These are phyloP conservation scores for Limenitis camilla DNA, from an alignment of 2,888 invertebrate species.

Conservation along the genomic window DNA sequence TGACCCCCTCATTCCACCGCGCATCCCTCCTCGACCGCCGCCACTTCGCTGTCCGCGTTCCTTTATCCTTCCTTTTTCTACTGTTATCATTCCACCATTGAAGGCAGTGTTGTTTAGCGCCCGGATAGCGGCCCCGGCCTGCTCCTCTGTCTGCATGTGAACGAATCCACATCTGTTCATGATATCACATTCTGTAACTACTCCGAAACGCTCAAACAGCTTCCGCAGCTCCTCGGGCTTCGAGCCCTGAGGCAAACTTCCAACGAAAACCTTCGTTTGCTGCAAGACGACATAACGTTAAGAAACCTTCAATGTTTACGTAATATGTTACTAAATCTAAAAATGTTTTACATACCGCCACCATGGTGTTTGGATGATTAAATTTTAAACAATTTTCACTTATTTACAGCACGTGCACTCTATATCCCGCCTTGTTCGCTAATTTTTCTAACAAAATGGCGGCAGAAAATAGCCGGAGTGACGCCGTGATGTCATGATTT, in stretches of 20 bases:
- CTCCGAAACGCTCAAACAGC: conserved; percentile 89
- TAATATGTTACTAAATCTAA: conserved; percentile 15
- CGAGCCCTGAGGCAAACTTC: conserved; percentile 90
- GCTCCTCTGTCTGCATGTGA: conserved; percentile 88
- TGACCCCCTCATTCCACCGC: conserved; percentile 60
- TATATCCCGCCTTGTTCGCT: conserved; percentile 8
- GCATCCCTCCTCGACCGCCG: conserved; percentile 58
- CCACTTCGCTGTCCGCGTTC: conserved; percentile 76
- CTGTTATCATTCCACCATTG: conserved; percentile 88
- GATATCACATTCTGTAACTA: conserved; percentile 94
- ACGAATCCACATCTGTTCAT: conserved; percentile 96
- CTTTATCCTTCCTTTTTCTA: conserved; percentile 87
- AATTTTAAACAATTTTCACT: conserved; percentile 7
- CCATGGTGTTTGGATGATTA: conserved; percentile 39
- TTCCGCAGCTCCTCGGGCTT: conserved; percentile 87
- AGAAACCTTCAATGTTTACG: conserved; percentile 20
- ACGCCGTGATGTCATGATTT: conserved; percentile 16
- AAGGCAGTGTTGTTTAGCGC: conserved; percentile 87
- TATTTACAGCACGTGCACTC: conserved; percentile 11
- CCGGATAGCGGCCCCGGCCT: conserved; percentile 87
- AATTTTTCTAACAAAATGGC: conserved; percentile 22
- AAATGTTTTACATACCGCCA: conserved; percentile 54
- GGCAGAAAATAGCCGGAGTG: conserved; percentile 12
- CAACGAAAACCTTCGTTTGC: conserved; percentile 94
- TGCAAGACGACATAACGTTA: conserved; percentile 37